phyloP scores from a whole-genome alignment of 2,113 vertebrate species.

The Entosphenus tridentatus region DNA sequence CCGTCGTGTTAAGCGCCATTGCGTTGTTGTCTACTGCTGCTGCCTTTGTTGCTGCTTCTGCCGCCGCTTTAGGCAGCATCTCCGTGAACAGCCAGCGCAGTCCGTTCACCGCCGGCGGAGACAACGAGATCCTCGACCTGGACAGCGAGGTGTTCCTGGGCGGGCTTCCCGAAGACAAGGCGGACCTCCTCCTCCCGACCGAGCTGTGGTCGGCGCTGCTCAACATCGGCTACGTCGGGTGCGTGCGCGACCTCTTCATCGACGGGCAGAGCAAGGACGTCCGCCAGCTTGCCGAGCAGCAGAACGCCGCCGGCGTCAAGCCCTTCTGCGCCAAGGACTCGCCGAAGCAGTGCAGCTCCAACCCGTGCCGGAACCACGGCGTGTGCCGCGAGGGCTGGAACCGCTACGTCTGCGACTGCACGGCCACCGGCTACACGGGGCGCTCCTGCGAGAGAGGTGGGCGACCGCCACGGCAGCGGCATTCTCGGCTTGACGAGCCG shows the following conservation, averaged over 20 bases:
- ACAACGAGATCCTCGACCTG: slow-evolving; percentile 65
- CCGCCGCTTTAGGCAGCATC: slow-evolving; percentile 35
- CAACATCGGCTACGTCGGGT: not conserved
- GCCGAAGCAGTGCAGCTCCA: not conserved
- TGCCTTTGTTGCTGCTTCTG: not conserved
- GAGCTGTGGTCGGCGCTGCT: slow-evolving; percentile 1
- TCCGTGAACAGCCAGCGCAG: slow-evolving; percentile 58
- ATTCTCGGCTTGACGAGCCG: no score
- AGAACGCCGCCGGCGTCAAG: slow-evolving; percentile 2
- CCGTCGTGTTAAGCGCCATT: not conserved
- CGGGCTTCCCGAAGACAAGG: slow-evolving; percentile 42
- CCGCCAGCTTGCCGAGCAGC: slow-evolving; percentile 4
- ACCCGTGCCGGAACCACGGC: not conserved
- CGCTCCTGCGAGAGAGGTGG: slow-evolving; percentile 2
- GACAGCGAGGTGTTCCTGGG: slow-evolving; percentile 66
- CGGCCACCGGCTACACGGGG: not conserved
- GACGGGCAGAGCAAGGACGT: slow-evolving; percentile 2
- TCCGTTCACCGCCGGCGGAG: slow-evolving; percentile 52
- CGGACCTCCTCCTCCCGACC: slow-evolving; percentile 18
- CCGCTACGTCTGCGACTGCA: slow-evolving; percentile 5
- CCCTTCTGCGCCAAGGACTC: slow-evolving; percentile 4
- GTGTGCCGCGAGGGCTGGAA: slow-evolving; percentile 5
- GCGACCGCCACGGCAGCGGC: not conserved
- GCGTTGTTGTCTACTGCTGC: not conserved
- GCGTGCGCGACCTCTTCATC: slow-evolving; percentile 2